These are phyloP conservation scores for Nematopogon swammerdamellus DNA, from an alignment of 2,888 invertebrate genomes.

Conservation along the genomic window DNA sequence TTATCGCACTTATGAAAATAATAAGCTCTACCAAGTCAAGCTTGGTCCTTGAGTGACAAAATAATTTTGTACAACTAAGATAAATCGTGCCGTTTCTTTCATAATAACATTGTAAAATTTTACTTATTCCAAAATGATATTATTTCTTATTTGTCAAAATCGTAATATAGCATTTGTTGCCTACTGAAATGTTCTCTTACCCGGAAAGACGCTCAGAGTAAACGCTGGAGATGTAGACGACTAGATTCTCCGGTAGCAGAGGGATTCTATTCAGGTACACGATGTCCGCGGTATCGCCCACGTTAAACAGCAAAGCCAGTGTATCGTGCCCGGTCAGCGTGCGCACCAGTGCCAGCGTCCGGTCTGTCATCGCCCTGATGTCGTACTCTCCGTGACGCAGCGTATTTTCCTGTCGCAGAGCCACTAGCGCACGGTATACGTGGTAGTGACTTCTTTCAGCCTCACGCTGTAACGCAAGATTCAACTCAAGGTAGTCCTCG, in stretches of 20 bases:
- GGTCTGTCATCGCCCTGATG: slow-evolving; percentile 22
- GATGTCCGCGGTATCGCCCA: slow-evolving; percentile 29
- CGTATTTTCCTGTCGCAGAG: slow-evolving; percentile 40
- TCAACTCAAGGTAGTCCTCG: slow-evolving; percentile 54
- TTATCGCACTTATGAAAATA: too few species aligned
- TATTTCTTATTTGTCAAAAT: too few species aligned
- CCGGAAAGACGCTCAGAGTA: slow-evolving; percentile 23
- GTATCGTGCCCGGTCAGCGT: slow-evolving; percentile 24
- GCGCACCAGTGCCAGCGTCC: slow-evolving; percentile 25
- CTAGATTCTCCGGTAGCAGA: slow-evolving; percentile 17
- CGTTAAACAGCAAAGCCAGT: slow-evolving; percentile 49
- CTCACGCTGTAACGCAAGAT: slow-evolving; percentile 52
- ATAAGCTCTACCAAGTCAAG: too few species aligned
- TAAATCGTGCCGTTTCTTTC: too few species aligned
- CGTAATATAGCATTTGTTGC: too few species aligned
- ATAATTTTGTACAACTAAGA: too few species aligned
- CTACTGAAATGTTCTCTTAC: too few species aligned
- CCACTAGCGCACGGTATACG: slow-evolving; percentile 54
- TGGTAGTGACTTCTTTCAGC: slow-evolving; percentile 48
- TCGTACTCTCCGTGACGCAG: slow-evolving; percentile 32
- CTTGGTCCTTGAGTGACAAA: too few species aligned
- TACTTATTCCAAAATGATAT: too few species aligned
- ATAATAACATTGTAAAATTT: too few species aligned
- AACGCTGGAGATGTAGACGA: slow-evolving; percentile 27
- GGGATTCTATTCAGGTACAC: slow-evolving; percentile 29